Base-by-base conservation (phyloP, 2,888 invertebrate genomes). In the Tiliacea citrago region DNA sequence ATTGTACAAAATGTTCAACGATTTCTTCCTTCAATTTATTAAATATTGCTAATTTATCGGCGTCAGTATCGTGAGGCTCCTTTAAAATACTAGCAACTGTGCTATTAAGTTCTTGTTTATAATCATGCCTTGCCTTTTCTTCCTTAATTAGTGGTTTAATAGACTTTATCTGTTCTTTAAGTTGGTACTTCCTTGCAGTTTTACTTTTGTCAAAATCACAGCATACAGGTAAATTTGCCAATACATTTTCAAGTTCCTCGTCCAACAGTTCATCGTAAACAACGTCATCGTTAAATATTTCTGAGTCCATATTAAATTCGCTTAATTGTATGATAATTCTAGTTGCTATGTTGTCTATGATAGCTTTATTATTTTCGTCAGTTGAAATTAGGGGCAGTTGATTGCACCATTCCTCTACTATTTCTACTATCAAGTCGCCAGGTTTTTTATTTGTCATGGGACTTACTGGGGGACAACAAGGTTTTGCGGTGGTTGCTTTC, bases 251-350 rank as follows among this genome's bases (percentile, higher is more conserved):
- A 51, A 95, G 68, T 86, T 92, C 92, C 67, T 90, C 86, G 69
- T 92, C 91, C 16, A 95, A 77, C 45, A 92, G 78, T 53, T 88
- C 83, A 62, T 90, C 85, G 72, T 92, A 94, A 18, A 91, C 69
- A 35, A 88, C 75, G 78, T 92, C 88, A 76, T 93, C 88, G 39
- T 91, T 86, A 77, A 94, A 92, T 39, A 88, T 88, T 72, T 88
- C 85, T 4, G 91, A 83, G 77, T 92, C 88, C 80, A 89, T 86
- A 70, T 94, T 93, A 0, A 95, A 81, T 87, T 94, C 93, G 72
- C 90, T 92, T 47, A 94, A 88, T 88, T 93, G 93, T 35, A 91
- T 91, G 6, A 93, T 86, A n/a, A 95, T 90, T 90, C 90, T 92
- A 16, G 90, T 91, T 12, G 84, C 85, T 65, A 93, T 63, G 35